Evolutionary conservation across 2,888 invertebrate genomes (phyloP).

Genomic region (Sipha maydis): DNA sequence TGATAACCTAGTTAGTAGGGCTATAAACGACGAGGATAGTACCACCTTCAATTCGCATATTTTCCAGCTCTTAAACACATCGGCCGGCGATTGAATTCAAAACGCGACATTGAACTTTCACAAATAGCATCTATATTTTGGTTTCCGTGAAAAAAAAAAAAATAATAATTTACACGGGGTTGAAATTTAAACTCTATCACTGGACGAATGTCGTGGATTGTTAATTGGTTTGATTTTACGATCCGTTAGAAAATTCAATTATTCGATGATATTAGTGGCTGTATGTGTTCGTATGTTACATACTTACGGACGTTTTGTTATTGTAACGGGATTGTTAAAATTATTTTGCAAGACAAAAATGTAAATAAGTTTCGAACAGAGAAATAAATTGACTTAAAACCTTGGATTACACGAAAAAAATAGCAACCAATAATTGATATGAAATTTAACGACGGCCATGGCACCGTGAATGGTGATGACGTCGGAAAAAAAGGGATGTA

Average conservation of each 20-base stretch:
- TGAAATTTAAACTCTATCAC: background rate
- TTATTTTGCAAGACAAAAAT: background rate
- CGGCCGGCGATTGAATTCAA: background rate
- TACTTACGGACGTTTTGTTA: background rate
- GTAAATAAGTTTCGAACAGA: background rate
- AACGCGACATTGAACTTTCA: background rate
- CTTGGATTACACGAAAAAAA: background rate
- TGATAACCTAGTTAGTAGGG: no score
- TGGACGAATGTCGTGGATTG: background rate
- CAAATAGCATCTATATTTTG: background rate
- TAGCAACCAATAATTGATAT: background rate
- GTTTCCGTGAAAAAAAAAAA: background rate
- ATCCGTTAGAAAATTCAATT: conserved; percentile 6
- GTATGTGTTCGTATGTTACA: background rate
- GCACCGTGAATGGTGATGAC: background rate
- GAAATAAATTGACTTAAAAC: background rate
- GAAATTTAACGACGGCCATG: background rate
- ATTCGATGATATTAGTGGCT: background rate
- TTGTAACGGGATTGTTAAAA: conserved; percentile 14
- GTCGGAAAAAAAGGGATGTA: background rate
- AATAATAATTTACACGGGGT: background rate
- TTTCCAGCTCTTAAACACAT: background rate
- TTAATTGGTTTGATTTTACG: background rate
- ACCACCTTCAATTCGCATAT: no score
- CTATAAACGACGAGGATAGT: no score